Evolutionary conservation across 2,797 vertebrate genomes (phyloP).

Genomic region (Sitta carolinensis): DNA sequence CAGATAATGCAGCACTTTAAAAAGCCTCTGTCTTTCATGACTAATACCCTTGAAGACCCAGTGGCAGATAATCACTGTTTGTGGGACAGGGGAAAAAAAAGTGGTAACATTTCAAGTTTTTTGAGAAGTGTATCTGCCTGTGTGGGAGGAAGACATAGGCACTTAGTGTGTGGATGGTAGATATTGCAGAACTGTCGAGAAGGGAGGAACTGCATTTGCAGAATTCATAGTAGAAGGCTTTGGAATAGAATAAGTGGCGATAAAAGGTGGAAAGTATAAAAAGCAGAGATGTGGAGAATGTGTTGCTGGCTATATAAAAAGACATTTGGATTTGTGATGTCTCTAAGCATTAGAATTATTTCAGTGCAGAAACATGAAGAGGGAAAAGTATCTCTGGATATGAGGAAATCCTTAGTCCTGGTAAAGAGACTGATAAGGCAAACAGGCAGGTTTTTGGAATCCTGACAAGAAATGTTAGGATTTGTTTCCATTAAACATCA

Average conservation of each 20-base stretch:
- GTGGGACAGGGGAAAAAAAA: neutral
- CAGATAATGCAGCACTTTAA: neutral
- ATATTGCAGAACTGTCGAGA: neutral
- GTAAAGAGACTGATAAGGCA: neutral
- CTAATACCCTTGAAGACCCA: neutral
- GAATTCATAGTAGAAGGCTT: conserved; percentile 8
- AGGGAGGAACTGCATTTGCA: neutral
- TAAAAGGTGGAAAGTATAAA: neutral
- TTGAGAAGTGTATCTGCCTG: neutral
- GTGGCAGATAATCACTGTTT: neutral
- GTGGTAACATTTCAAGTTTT: neutral
- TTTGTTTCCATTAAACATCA: neutral
- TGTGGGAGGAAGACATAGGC: neutral
- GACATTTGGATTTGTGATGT: neutral
- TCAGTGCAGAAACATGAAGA: neutral
- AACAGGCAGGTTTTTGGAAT: neutral
- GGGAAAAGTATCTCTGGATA: neutral
- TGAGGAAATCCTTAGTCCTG: neutral
- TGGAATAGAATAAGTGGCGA: neutral
- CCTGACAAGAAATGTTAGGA: neutral
- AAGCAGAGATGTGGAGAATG: neutral
- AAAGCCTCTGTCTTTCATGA: conserved; percentile 31
- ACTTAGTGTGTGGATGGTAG: neutral
- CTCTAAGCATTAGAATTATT: neutral
- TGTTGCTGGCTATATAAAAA: neutral